These are phyloP conservation scores for Chionoecetes opilio DNA, from an alignment of 1,140 invertebrate species.

Conservation along the genomic window DNA sequence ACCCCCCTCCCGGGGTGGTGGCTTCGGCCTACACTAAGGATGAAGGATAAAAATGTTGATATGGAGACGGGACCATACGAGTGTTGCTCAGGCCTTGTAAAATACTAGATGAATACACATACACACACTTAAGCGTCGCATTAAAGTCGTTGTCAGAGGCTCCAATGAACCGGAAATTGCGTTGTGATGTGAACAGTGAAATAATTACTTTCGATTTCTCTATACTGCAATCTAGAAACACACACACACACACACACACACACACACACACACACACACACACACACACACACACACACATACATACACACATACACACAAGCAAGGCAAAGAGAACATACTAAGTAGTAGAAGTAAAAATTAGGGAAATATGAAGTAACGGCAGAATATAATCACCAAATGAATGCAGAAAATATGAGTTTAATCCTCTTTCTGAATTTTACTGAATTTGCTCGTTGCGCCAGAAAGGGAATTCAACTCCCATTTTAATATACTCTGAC, in stretches of 20 bases:
- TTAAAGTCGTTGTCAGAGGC: not conserved
- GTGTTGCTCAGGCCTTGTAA: too few relatives aligned
- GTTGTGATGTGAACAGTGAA: not conserved
- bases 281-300: not conserved
- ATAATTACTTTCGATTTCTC: not conserved
- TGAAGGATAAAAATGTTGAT: too few relatives aligned
- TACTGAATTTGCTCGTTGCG: not conserved
- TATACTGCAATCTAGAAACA: not conserved
- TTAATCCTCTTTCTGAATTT: not conserved
- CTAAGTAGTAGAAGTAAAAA: too few relatives aligned
- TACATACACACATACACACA: too few relatives aligned
- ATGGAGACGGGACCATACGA: too few relatives aligned
- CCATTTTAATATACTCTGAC: not conserved
- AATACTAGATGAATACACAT: not conserved
- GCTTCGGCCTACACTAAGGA: too few relatives aligned
- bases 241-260: constrained; percentile 18
- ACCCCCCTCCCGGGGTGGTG: too few relatives aligned
- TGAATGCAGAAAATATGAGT: not conserved
- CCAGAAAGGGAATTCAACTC: not conserved
- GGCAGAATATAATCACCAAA: not conserved
- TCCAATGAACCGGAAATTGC: not conserved
- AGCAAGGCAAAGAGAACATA: too few relatives aligned
- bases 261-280: constrained; percentile 20
- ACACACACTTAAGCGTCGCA: not conserved
- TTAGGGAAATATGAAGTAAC: not conserved